Evolutionary conservation across 1,140 invertebrate species (phyloP).

Genomic region (Cyrtorhinus lividipennis): DNA sequence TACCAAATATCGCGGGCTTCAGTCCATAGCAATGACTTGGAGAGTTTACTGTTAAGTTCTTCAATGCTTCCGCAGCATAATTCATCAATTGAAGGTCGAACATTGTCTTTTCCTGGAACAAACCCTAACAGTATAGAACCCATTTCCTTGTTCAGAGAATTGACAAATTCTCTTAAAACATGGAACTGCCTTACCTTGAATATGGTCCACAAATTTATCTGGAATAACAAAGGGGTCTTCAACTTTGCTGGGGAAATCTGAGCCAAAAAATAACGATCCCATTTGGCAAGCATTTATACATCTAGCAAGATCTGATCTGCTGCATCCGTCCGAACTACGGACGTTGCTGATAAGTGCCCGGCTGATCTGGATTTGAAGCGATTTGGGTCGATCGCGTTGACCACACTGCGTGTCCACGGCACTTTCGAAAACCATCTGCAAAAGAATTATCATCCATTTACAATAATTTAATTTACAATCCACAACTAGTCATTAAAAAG

Average conservation of each 20-base stretch:
- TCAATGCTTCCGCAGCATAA: conserved; percentile 32
- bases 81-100: conserved; percentile 31
- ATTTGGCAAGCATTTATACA: conserved; percentile 56
- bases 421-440: conserved; percentile 55
- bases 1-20: conserved; percentile 71
- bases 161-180: conserved; percentile 10
- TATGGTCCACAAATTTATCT: conserved; percentile 59
- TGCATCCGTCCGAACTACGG: conserved; percentile 48
- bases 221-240: conserved; percentile 52
- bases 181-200: conserved; percentile 40
- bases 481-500: conserved; percentile 12
- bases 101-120: conserved; percentile 36
- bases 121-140: conserved; percentile 16
- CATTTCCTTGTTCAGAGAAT: neutral
- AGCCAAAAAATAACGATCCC: conserved; percentile 54
- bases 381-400: conserved; percentile 65
- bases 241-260: conserved; percentile 51
- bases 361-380: conserved; percentile 66
- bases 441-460: conserved; percentile 22
- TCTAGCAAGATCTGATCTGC: conserved; percentile 52
- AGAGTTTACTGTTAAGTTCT: conserved; percentile 35
- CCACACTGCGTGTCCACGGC: conserved; percentile 44
- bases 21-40: conserved; percentile 58
- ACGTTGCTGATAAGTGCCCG: conserved; percentile 66
- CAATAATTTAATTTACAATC: conserved; percentile 9